These are phyloP conservation scores for Sebastes schlegelii DNA, from an alignment of 2,113 vertebrate genomes.

Conservation along the genomic window DNA sequence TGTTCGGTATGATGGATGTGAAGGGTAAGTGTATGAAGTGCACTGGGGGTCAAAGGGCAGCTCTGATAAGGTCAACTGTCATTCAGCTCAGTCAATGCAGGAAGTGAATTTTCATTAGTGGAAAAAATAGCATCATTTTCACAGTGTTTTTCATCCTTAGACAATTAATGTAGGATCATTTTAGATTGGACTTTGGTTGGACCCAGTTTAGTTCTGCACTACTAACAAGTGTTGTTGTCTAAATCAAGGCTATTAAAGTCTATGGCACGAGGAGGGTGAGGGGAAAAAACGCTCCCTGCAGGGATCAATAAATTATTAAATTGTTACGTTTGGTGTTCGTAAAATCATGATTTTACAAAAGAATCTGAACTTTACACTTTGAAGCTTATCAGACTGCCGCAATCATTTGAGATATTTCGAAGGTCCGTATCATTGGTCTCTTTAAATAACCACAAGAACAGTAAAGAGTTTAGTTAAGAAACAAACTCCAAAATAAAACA, in stretches of 20 bases:
- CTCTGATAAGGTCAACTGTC: conserved; percentile 29
- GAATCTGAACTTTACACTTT: background rate
- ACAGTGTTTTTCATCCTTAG: background rate
- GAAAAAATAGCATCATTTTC: background rate
- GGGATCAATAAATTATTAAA: background rate
- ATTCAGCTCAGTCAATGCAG: conserved; percentile 20
- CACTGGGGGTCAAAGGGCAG: conserved; percentile 28
- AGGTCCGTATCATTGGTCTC: background rate
- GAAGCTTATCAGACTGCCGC: background rate
- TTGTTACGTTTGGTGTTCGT: conserved; percentile 5
- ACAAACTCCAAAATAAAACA: background rate
- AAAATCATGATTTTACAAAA: conserved; percentile 18
- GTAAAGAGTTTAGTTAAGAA: background rate
- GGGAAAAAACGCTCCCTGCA: background rate
- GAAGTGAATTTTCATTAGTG: background rate
- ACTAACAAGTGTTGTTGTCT: background rate
- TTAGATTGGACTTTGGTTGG: background rate
- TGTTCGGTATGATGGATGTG: background rate
- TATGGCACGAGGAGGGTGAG: background rate
- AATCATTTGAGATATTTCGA: conserved; percentile 2
- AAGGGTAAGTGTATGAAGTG: conserved; percentile 22
- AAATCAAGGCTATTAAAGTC: background rate
- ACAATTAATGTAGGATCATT: background rate
- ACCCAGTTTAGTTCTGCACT: background rate
- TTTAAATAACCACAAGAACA: background rate